Evolutionary conservation across 2,888 invertebrate species (phyloP).

Genomic region (Agrypnus murinus): DNA sequence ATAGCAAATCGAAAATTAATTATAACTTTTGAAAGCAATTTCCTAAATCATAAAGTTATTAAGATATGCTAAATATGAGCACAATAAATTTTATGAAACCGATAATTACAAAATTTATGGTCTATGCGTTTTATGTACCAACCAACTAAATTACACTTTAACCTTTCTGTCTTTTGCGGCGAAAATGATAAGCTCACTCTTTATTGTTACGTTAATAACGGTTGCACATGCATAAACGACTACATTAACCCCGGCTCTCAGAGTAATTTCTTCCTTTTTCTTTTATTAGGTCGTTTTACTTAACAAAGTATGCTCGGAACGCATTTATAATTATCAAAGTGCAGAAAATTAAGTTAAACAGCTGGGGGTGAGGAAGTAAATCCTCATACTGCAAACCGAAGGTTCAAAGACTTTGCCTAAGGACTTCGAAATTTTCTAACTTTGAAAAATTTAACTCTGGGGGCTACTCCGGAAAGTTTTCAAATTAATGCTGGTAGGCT

Average conservation of each 20-base stretch:
- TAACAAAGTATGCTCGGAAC: conserved; percentile 9
- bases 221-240: conserved; percentile 1
- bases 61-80: too few relatives aligned
- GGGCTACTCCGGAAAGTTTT: neutral
- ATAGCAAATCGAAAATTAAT: too few relatives aligned
- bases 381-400: neutral
- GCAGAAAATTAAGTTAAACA: conserved; percentile 8
- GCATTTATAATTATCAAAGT: conserved; percentile 11
- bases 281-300: neutral
- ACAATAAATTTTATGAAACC: too few relatives aligned
- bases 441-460: neutral
- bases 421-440: neutral
- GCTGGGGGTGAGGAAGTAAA: neutral
- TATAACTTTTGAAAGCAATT: too few relatives aligned
- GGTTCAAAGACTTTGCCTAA: conserved; percentile 4
- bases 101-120: too few relatives aligned
- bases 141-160: too few relatives aligned
- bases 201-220: too few relatives aligned
- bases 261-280: neutral
- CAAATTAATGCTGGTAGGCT: too few relatives aligned
- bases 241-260: neutral
- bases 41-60: too few relatives aligned
- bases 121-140: too few relatives aligned
- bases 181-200: too few relatives aligned
- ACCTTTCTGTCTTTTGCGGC: too few relatives aligned